Conservation (phyloP, 2,113 vertebrate genomes). For the Platichthys stellatus region DNA sequence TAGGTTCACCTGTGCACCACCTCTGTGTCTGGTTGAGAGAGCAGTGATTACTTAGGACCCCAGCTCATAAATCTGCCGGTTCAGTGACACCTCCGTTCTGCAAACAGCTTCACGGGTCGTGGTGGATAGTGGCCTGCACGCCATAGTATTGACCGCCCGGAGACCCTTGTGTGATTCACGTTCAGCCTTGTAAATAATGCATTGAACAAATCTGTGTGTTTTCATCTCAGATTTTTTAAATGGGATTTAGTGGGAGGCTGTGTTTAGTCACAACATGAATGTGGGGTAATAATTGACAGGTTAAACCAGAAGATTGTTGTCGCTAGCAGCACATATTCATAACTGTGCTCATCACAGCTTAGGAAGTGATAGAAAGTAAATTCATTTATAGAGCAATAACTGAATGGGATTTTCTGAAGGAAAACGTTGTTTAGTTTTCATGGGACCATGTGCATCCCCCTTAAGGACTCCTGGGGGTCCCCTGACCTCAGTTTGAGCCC, state of each 20-base stretch:
- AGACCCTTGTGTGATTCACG: not conserved
- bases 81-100: not conserved
- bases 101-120: too few relatives aligned
- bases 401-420: too few relatives aligned
- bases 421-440: not conserved
- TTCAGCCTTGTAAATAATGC: too few relatives aligned
- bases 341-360: not conserved
- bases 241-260: not conserved
- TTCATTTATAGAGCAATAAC: too few relatives aligned
- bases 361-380: not conserved
- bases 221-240: not conserved
- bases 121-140: not conserved
- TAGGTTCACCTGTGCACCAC: constrained; percentile 66
- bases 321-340: not conserved
- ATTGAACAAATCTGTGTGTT: not conserved
- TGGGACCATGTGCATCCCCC: not conserved
- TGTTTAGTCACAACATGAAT: not conserved
- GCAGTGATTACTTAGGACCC: not conserved
- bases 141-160: accelerated
- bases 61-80: not conserved
- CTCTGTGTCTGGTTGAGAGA: not conserved
- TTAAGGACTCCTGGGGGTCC: too few relatives aligned
- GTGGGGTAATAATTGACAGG: too few relatives aligned
- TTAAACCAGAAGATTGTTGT: not conserved
- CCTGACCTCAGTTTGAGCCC: not conserved